Evolutionary conservation across 92 coral and sea anemone genomes (phyloP).

Genomic region (Parazoanthus atlanticus): DNA sequence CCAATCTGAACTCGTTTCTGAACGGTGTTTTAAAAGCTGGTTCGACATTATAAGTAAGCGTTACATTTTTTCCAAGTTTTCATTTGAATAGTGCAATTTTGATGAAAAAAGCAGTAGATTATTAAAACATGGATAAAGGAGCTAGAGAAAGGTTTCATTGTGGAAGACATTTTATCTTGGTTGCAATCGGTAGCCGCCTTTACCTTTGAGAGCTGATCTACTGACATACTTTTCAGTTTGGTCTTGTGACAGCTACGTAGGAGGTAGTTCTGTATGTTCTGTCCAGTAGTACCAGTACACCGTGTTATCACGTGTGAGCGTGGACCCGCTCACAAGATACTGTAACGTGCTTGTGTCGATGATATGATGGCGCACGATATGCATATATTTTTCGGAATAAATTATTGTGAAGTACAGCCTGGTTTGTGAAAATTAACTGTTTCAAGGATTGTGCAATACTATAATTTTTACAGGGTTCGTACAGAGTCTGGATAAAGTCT

Average conservation of each 20-base stretch:
- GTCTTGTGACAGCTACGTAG: conserved; percentile 12
- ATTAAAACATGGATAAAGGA: too few relatives aligned
- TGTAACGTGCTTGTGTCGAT: not conserved
- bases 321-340: conserved; percentile 7
- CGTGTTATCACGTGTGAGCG: not conserved
- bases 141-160: not conserved
- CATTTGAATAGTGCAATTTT: not conserved
- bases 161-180: not conserved
- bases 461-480: too few relatives aligned
- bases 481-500: too few relatives aligned
- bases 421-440: not conserved
- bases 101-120: too few relatives aligned
- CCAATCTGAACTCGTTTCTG: too few relatives aligned
- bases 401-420: conserved; percentile 45
- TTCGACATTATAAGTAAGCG: too few relatives aligned
- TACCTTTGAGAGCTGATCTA: conserved; percentile 26
- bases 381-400: conserved; percentile 48
- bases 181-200: not conserved
- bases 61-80: too few relatives aligned
- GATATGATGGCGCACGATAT: conserved; percentile 26
- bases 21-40: too few relatives aligned
- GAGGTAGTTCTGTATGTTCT: conserved; percentile 25
- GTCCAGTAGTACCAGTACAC: not conserved
- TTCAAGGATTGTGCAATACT: not conserved
- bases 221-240: conserved; percentile 30